Percentiles rank a stretch among this genome's conserved stretches.
phyloP scores from a whole-genome alignment of 2,888 invertebrate genomes.

The Steinernema scapterisci region DNA sequence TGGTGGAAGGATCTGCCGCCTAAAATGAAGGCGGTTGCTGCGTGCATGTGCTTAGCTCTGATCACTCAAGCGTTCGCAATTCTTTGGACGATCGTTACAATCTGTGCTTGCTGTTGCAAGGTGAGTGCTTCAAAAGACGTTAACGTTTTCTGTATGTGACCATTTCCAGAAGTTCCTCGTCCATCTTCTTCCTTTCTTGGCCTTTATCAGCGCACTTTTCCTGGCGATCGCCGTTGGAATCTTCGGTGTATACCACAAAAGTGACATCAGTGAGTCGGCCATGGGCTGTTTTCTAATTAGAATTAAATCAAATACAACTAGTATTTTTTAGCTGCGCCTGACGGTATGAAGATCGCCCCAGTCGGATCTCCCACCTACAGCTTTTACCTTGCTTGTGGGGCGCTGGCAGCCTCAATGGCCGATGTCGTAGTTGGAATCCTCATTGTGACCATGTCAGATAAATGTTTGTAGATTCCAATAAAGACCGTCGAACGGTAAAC shows the following conservation, averaged over 20 bases:
- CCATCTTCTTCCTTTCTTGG: neutral
- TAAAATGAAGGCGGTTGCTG: slow-evolving; percentile 14
- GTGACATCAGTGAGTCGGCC: neutral
- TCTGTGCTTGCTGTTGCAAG: slow-evolving; percentile 28
- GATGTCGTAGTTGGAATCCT: neutral
- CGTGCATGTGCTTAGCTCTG: slow-evolving; percentile 9
- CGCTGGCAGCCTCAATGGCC: neutral
- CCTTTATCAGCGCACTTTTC: neutral
- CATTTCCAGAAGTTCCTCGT: neutral
- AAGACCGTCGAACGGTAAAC: too few relatives aligned
- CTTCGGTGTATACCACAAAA: neutral
- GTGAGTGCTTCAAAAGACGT: neutral
- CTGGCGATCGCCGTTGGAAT: slow-evolving; percentile 24
- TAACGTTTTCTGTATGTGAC: neutral
- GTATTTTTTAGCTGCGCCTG: neutral
- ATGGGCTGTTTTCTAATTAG: too few relatives aligned
- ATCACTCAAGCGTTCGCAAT: neutral
- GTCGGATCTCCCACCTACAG: neutral
- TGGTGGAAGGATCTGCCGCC: slow-evolving; percentile 6
- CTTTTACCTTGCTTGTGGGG: slow-evolving; percentile 1
- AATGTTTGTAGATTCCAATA: neutral
- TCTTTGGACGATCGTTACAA: neutral
- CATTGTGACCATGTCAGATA: neutral
- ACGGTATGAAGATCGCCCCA: neutral
- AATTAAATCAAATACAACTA: neutral